Conservation (phyloP, 2,797 vertebrate species). For the Amazonetta brasiliensis region DNA sequence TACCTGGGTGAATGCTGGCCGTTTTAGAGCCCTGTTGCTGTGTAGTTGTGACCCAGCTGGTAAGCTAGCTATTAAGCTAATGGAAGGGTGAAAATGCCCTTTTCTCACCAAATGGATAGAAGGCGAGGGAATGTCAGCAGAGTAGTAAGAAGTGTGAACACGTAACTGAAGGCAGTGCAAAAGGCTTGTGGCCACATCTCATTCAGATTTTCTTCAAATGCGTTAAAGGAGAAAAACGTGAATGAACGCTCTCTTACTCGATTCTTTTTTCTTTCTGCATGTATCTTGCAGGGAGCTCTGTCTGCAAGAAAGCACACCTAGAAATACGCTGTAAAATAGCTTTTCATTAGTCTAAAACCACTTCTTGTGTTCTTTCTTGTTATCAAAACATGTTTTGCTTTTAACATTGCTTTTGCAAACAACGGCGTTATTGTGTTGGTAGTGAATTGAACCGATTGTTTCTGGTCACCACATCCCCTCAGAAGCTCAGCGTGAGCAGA, state of each 20-base stretch:
- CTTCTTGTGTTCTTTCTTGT: background rate
- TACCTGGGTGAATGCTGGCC: background rate
- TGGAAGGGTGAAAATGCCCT: background rate
- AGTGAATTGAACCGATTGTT: conserved; percentile 46
- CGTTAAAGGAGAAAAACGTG: background rate
- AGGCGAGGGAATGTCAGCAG: background rate
- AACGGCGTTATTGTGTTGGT: background rate
- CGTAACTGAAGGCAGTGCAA: background rate
- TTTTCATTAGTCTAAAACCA: background rate
- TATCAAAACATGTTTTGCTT: conserved; percentile 53
- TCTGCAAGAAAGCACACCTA: background rate
- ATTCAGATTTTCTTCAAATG: background rate
- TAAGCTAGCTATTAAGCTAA: background rate
- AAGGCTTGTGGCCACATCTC: background rate
- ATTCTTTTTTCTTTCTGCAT: background rate
- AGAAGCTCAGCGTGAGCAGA: background rate
- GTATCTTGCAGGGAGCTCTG: background rate
- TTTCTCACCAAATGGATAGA: background rate
- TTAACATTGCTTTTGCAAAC: background rate
- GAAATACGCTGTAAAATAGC: background rate
- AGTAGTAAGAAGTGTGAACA: background rate
- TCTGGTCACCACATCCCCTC: background rate
- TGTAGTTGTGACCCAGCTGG: background rate
- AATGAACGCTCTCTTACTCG: background rate
- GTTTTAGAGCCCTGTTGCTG: background rate